Percentiles rank a stretch among this genome's conserved stretches.
Conservation (phyloP, 1,140 invertebrate species). For the Dendrolimus kikuchii region DNA sequence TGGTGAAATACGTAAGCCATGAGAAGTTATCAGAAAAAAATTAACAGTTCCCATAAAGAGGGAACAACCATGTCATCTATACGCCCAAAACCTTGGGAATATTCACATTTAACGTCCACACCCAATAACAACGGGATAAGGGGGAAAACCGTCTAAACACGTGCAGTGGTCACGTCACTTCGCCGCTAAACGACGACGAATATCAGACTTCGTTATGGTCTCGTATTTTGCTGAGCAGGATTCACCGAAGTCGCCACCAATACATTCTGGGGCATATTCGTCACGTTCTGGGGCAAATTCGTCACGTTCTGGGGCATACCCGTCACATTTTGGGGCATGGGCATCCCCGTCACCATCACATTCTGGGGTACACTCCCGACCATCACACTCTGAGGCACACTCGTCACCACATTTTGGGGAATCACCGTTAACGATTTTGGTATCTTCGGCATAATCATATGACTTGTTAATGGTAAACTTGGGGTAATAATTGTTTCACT, state of each 20-base stretch:
- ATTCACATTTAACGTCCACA: no score
- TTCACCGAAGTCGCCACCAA: constrained; percentile 11
- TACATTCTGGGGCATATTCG: neutral
- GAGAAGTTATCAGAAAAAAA: no score
- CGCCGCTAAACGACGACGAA: constrained; percentile 45
- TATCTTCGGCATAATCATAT: constrained; percentile 77
- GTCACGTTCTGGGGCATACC: no score
- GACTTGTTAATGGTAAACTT: constrained; percentile 20
- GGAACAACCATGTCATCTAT: no score
- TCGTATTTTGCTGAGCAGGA: constrained; percentile 10
- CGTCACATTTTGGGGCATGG: neutral
- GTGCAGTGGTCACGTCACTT: neutral
- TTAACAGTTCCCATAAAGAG: no score
- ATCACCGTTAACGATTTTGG: constrained; percentile 79
- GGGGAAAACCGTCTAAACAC: no score
- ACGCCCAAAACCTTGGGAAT: no score
- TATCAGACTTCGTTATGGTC: constrained; percentile 54
- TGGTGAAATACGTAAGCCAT: no score
- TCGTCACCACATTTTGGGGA: constrained; percentile 16
- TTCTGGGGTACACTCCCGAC: constrained; percentile 4
- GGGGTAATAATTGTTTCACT: constrained; percentile 28
- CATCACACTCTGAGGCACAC: constrained; percentile 1
- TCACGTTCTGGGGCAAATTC: no score
- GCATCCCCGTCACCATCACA: neutral
- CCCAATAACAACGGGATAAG: no score